Evolutionary conservation across 2,113 vertebrate genomes (phyloP).

Genomic region (Malaclemys terrapin): DNA sequence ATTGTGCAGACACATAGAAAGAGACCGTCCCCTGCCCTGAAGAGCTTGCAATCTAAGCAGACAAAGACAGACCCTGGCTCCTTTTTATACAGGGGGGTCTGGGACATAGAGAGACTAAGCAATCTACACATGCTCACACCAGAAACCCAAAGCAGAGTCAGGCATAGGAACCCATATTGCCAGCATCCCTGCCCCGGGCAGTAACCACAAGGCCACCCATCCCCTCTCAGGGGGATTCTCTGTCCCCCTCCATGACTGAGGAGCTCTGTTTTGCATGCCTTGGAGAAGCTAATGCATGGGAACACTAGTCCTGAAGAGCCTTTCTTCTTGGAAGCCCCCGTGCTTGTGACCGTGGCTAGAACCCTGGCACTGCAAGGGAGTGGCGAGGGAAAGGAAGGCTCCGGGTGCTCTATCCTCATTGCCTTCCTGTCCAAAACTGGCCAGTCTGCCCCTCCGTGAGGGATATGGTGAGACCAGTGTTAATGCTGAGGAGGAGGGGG

Average conservation of each 20-base stretch:
- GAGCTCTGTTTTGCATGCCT: neutral
- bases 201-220: neutral
- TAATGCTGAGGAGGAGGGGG: neutral
- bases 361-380: neutral
- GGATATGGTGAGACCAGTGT: accelerated
- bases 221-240: neutral
- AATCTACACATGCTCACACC: neutral
- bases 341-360: accelerated
- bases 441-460: accelerated
- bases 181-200: neutral
- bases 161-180: neutral
- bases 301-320: neutral
- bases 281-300: accelerated
- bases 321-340: neutral
- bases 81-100: neutral
- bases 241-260: neutral
- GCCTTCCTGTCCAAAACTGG: neutral
- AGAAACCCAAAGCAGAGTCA: neutral
- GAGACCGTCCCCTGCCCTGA: neutral
- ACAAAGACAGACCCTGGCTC: neutral
- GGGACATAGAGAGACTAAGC: neutral
- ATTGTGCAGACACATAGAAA: neutral
- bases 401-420: neutral
- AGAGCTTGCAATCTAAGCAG: neutral
- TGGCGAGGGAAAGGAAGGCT: neutral